Evolutionary conservation across 2,888 invertebrate species (phyloP).

Genomic region (Drosophila ezoana): DNA sequence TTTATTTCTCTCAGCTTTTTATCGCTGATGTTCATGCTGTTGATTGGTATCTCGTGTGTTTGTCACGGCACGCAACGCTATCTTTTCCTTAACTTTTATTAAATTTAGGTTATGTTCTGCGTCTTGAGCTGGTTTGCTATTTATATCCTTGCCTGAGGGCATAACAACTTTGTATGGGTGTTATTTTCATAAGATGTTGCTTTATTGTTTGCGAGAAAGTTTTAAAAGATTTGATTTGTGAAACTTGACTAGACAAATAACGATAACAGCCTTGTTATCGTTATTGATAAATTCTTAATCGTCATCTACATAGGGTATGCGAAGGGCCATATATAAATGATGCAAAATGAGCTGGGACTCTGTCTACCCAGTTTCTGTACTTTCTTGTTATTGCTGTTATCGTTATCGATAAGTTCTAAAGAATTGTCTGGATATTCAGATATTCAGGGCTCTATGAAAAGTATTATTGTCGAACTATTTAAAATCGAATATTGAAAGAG

Average conservation of each 20-base stretch:
- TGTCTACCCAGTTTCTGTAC: too few species aligned
- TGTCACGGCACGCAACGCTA: constrained; percentile 73
- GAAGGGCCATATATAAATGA: too few species aligned
- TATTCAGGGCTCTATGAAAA: too few species aligned
- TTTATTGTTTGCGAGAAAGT: background rate
- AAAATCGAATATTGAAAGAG: too few species aligned
- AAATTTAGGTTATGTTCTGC: constrained; percentile 44
- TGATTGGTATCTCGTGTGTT: constrained; percentile 73
- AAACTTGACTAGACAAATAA: too few species aligned
- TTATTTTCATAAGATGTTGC: background rate
- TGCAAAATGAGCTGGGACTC: too few species aligned
- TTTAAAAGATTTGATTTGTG: background rate
- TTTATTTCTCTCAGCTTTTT: constrained; percentile 28
- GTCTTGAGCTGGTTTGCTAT: constrained; percentile 14
- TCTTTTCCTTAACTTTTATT: constrained; percentile 11
- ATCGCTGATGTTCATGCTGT: constrained; percentile 66
- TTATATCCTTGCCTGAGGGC: constrained; percentile 35
- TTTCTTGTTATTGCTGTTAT: background rate
- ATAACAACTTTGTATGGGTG: constrained; percentile 29
- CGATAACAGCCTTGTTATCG: too few species aligned
- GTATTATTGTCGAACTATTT: too few species aligned
- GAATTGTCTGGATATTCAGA: background rate
- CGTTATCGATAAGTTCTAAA: background rate
- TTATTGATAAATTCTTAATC: too few species aligned
- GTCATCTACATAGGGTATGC: too few species aligned